phyloP scores from a whole-genome alignment of 2,888 invertebrate species.

The Hyposoter didymator region DNA sequence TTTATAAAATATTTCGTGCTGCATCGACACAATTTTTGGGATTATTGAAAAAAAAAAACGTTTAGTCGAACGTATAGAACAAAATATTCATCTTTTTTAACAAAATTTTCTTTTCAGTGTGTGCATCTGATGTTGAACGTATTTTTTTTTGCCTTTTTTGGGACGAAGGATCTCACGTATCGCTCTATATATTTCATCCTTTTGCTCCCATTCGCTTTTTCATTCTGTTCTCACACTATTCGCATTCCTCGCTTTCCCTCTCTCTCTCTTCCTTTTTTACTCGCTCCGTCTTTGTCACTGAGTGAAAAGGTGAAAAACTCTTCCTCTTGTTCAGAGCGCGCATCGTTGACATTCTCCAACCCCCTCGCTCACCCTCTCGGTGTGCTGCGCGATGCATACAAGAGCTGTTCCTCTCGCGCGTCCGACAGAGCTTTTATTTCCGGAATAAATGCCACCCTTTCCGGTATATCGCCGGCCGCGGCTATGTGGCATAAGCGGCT shows the following conservation, averaged over 20 bases:
- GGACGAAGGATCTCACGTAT: constrained; percentile 12
- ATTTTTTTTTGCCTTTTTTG: constrained; percentile 3
- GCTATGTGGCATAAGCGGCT: constrained; percentile 39
- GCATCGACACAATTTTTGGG: no score
- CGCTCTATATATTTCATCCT: constrained; percentile 51
- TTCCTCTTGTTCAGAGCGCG: background rate
- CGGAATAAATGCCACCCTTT: constrained; percentile 69
- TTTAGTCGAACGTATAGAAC: no score
- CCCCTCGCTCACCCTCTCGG: no score
- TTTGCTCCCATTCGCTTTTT: constrained; percentile 41
- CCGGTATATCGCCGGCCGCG: constrained; percentile 53
- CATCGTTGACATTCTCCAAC: constrained; percentile 50
- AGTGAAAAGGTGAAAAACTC: background rate
- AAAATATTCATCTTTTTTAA: no score
- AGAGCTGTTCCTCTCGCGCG: constrained; percentile 58
- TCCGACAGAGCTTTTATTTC: constrained; percentile 70
- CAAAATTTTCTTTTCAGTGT: no score
- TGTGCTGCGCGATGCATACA: constrained; percentile 56
- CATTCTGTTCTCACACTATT: constrained; percentile 43
- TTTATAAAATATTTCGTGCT: no score
- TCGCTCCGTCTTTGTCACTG: background rate
- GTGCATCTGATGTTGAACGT: background rate
- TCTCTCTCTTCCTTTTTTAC: constrained; percentile 16
- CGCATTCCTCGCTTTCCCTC: background rate
- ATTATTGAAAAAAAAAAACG: no score